Conservation (phyloP, 2,113 vertebrate species). For the Pachycephala philippinensis region DNA sequence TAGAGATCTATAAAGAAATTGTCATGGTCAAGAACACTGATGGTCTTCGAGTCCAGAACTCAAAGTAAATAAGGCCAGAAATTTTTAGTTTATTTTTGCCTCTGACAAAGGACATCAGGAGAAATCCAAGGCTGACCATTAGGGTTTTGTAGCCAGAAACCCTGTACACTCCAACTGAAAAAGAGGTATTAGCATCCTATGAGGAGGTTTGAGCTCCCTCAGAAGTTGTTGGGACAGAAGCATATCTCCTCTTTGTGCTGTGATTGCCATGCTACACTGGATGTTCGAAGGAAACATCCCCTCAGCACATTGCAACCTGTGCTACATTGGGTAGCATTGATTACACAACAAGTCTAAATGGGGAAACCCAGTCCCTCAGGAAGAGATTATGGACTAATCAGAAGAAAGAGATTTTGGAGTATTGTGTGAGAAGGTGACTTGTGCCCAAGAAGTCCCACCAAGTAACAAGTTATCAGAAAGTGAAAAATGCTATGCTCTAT, state of each 20-base stretch:
- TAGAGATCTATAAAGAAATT: not conserved
- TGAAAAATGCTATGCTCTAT: not conserved
- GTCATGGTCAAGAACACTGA: not conserved
- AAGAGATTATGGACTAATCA: not conserved
- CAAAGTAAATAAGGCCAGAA: not conserved
- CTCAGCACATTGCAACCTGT: rapidly evolving
- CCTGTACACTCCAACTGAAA: not conserved
- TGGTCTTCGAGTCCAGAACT: not conserved
- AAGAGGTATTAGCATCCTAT: not conserved
- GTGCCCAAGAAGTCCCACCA: not conserved
- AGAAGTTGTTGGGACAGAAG: not conserved
- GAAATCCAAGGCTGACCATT: rapidly evolving
- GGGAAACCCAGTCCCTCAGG: not conserved
- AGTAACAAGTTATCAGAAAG: rapidly evolving
- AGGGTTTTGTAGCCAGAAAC: not conserved
- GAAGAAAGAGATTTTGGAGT: not conserved
- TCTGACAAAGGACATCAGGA: not conserved
- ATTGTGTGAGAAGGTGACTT: not conserved
- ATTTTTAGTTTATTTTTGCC: not conserved
- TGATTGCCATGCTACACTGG: rapidly evolving
- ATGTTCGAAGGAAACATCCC: not conserved
- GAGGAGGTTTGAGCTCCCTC: rapidly evolving
- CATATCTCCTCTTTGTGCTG: rapidly evolving
- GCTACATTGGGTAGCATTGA: no score
- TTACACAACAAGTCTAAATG: not conserved